Evolutionary conservation across 2,797 vertebrate species (phyloP).

Genomic region (Chelonia mydas): DNA sequence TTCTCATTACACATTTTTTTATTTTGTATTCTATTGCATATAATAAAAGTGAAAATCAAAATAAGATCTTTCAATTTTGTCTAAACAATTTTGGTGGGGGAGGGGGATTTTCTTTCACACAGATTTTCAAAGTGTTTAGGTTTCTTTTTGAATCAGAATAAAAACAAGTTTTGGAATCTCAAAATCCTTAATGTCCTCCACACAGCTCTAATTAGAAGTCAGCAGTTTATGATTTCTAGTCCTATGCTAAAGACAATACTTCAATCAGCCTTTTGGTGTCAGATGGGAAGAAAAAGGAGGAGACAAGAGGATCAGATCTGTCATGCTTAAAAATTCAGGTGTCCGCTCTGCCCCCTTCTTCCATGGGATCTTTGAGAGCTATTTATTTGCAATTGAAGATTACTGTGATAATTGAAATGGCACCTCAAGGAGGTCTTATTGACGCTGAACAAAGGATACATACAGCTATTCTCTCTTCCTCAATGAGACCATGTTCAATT

Average conservation of each 20-base stretch:
- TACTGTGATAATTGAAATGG: fast-evolving
- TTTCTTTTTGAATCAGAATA: not conserved
- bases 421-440: not conserved
- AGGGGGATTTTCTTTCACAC: not conserved
- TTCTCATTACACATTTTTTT: not conserved
- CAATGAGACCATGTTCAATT: constrained; percentile 42
- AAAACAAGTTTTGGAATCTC: not conserved
- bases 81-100: not conserved
- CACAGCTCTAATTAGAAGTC: not conserved
- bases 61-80: not conserved
- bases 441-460: not conserved
- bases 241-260: not conserved
- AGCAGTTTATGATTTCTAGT: not conserved
- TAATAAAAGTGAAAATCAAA: not conserved
- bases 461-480: not conserved
- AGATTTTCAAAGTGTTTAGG: not conserved
- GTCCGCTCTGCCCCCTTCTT: not conserved
- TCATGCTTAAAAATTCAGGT: not conserved
- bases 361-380: not conserved
- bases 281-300: not conserved
- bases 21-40: not conserved
- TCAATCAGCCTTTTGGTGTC: not conserved
- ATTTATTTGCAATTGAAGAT: constrained; percentile 15
- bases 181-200: not conserved
- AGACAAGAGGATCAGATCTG: not conserved